These are phyloP conservation scores for Sparus aurata DNA, from an alignment of 2,797 vertebrate species.

Conservation along the genomic window DNA sequence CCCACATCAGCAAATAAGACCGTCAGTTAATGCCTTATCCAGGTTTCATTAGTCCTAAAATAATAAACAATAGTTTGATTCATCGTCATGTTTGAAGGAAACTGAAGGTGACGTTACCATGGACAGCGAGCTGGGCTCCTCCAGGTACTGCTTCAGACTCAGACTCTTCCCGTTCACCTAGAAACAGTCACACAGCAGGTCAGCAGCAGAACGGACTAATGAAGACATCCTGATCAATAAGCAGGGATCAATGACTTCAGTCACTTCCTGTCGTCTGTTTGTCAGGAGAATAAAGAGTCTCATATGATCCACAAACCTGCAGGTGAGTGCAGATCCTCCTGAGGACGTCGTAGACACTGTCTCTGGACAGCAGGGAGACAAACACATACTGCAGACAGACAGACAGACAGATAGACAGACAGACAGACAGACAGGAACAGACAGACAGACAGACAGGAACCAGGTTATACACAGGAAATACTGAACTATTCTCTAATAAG, in stretches of 20 bases:
- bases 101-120: conserved; percentile 81
- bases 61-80: no score
- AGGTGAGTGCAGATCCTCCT: conserved; percentile 93
- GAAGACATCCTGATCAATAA: not conserved
- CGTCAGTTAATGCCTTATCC: no score
- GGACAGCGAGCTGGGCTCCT: conserved; percentile 87
- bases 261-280: not conserved
- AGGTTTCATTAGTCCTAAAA: no score
- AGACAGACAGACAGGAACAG: no score
- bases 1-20: no score
- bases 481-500: not conserved
- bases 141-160: conserved; percentile 89
- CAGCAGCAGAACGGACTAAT: not conserved
- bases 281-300: not conserved
- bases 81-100: not conserved
- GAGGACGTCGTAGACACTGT: conserved; percentile 91
- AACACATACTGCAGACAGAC: conserved; percentile 89
- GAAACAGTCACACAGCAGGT: not conserved
- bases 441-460: not conserved
- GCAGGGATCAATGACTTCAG: not conserved
- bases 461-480: not conserved
- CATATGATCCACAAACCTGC: conserved; percentile 80
- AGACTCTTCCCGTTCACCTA: conserved; percentile 89
- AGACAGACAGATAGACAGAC: not conserved
- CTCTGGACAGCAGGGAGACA: conserved; percentile 92